Base-by-base conservation (phyloP, 2,797 vertebrate species). In the Diglossa cyanea region DNA sequence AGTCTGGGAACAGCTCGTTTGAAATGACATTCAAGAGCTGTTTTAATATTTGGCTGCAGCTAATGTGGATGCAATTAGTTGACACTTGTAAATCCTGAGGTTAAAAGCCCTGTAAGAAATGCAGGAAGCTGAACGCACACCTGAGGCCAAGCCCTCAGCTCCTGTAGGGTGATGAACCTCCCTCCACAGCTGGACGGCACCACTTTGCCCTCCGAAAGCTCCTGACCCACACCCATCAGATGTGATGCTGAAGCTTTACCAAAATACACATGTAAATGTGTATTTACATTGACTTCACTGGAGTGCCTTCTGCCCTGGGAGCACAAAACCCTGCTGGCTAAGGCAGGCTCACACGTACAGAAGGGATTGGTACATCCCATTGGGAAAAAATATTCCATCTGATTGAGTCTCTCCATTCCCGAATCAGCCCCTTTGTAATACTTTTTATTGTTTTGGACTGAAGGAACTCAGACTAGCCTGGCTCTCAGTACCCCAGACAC, bases 401-500 rank as follows among this genome's bases (percentile, higher is more conserved):
- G 1, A 1, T 4, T 20, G 74, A 91, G 19, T 23, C 31, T 73
- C 37, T 53, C 67, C 54, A 12, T 80, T 93, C 65, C 74, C 28
- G 0, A 44, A 80, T 55, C 58, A 73, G 50, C 17, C 57, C 60
- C 60, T 75, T 51, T 37, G 2, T 48, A 89, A 54, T 26, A 40
- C 21, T 60, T 82, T 11, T 23, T 63, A 1, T 3, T 83, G 67
- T 75, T 93, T 88, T 88, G 40, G 37, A 82, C 54, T 57, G 26
- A 45, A 93, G 61, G 58, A 90, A 58, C 57, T 88, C 82, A 80
- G 93, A 78, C 86, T 83, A 90, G 77, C 58, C 85, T 83, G 62
- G 68, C 93, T 94, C 26, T 4, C 19, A 8, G 88, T 89, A 88
- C 87, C 93, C 95, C 95, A 97, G 95, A 96, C 96, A 79, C 66